phyloP scores from a whole-genome alignment of 1,140 invertebrate genomes.

The Drosophila serrata region DNA sequence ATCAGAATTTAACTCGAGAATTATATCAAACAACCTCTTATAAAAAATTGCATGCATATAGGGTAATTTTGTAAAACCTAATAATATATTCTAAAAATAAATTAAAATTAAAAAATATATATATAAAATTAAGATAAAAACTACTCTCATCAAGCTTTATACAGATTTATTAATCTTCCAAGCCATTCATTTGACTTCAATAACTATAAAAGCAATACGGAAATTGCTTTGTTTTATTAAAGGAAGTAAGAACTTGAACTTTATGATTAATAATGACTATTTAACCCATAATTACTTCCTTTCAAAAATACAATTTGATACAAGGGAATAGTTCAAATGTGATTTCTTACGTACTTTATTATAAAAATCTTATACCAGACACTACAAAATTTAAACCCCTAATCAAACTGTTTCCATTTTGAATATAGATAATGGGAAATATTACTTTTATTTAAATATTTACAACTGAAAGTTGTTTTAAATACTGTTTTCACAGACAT shows the following conservation, averaged over 20 bases:
- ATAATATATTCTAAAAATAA: not conserved
- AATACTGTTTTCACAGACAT: not conserved
- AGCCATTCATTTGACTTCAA: not conserved
- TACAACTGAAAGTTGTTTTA: not conserved
- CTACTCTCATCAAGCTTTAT: not conserved
- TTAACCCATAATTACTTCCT: not conserved
- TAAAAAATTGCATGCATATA: not conserved
- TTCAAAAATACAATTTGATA: not conserved
- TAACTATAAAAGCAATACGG: not conserved
- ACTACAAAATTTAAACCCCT: no score
- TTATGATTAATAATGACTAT: not conserved
- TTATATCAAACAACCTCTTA: not conserved
- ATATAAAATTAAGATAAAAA: not conserved
- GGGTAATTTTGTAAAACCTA: not conserved
- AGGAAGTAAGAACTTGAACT: not conserved
- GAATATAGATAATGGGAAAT: not conserved
- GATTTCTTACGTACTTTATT: no score
- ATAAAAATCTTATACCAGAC: no score
- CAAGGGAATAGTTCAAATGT: no score
- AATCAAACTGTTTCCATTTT: not conserved
- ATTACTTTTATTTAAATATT: constrained; percentile 16
- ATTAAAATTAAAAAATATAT: no score
- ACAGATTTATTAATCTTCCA: no score
- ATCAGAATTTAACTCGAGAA: no score
- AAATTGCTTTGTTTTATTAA: not conserved